Evolutionary conservation across 2,113 vertebrate genomes (phyloP), one percentile per base, ranked within the genome.

Genomic region (Gallinago paraguaiae): DNA sequence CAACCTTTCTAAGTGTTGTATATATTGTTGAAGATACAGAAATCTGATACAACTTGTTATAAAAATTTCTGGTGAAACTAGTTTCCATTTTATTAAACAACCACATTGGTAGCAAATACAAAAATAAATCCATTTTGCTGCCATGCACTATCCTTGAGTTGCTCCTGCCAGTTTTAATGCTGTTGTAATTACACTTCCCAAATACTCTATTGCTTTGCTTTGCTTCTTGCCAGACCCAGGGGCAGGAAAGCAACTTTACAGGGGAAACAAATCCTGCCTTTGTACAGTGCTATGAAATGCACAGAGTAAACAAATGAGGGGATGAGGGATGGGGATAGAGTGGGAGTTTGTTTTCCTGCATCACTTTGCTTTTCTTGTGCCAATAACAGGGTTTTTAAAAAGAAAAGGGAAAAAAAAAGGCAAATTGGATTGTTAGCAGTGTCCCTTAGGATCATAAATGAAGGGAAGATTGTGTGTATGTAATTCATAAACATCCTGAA

Each of bases 401-500:
- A 67, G 71, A 51, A 85, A 68, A 75, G 23, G 3, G 6, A 7
- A 33, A 53, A 61, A 50, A 51, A 46, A 63, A 56, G 33, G 82
- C 37, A 74, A 80, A 92, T 86, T 92, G 85, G 68, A 63, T 93
- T 95, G 95, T 91, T 95, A 89, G 56, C 39, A 60, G 45, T 39
- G 72, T 96, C 94, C 82, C 86, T 92, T 74, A 92, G 69, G 86
- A 91, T 95, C 92, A 84, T 95, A 94, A 94, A 72, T 91, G 77
- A 93, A 93, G 16, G 46, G 80, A 92, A 91, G 80, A 48, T 48
- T 96, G 80, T 91, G 80, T 91, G 83, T 95, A 91, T 75, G 43
- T 91, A 95, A 96, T 91, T 97, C 83, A 92, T 92, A 97, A 96
- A 94, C 92, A 94, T 90, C 79, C 76, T 93, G 93, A 90, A 94